Conservation (phyloP, 1,140 invertebrate species). For the Mizuhopecten yessoensis region DNA sequence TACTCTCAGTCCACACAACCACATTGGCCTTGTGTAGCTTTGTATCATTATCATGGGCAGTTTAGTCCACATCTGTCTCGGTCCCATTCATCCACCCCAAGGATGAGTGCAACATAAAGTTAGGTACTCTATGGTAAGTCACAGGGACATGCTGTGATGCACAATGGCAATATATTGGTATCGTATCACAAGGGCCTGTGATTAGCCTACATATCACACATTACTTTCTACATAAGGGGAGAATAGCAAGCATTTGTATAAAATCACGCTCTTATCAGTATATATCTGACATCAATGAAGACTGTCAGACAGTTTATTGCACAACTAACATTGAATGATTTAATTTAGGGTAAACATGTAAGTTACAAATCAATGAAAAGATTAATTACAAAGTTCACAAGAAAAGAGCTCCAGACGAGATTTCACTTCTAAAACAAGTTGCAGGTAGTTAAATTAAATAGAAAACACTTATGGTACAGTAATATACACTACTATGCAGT, state of each 20-base stretch:
- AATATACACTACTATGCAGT: too few species aligned
- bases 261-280: not conserved
- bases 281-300: not conserved
- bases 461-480: too few species aligned
- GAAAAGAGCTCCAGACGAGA: not conserved
- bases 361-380: not conserved
- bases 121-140: too few species aligned
- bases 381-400: not conserved
- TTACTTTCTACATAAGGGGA: not conserved
- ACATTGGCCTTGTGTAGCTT: not conserved
- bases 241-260: not conserved
- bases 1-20: not conserved
- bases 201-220: too few species aligned
- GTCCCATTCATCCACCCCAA: not conserved
- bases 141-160: too few species aligned
- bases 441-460: too few species aligned
- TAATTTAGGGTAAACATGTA: not conserved
- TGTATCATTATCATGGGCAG: not conserved
- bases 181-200: too few species aligned
- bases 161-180: too few species aligned
- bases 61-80: not conserved
- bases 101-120: too few species aligned
- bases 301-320: not conserved
- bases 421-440: not conserved
- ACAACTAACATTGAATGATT: not conserved